Percentiles rank a stretch among this genome's conserved stretches.
These are phyloP conservation scores for Abramis brama DNA, from an alignment of 2,113 vertebrate genomes.

Conservation along the genomic window DNA sequence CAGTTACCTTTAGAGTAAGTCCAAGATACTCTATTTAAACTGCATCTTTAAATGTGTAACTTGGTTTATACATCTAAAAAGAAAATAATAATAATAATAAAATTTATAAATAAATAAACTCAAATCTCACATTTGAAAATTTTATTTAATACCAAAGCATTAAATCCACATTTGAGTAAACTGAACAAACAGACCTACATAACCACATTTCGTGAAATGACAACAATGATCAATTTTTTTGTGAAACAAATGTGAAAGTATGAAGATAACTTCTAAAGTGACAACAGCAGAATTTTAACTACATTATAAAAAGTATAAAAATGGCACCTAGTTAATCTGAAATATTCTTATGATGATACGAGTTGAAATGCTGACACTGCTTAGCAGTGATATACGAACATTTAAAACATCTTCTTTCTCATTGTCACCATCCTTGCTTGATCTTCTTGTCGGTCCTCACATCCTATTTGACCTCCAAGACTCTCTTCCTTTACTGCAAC, in stretches of 20 bases:
- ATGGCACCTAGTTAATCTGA: slow-evolving; percentile 63
- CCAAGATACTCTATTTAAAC: not conserved
- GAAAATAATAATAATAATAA: not conserved
- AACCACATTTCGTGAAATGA: not conserved
- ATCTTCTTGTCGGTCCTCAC: not conserved
- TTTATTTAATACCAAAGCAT: slow-evolving; percentile 24
- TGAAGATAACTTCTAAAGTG: slow-evolving; percentile 41
- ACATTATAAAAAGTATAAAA: slow-evolving; percentile 64
- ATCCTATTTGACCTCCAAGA: not conserved
- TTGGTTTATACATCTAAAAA: not conserved
- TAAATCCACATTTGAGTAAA: not conserved
- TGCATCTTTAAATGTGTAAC: not conserved
- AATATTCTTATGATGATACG: not conserved
- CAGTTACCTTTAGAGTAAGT: not conserved
- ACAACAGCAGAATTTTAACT: slow-evolving; percentile 25
- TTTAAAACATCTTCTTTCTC: not conserved
- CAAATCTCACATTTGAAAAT: not conserved
- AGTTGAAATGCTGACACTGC: slow-evolving; percentile 17
- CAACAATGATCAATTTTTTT: not conserved
- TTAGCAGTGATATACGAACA: slow-evolving; percentile 14
- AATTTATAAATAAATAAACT: not conserved
- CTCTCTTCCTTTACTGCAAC: not conserved
- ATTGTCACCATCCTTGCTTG: not conserved
- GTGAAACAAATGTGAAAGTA: slow-evolving; percentile 43
- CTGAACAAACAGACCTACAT: not conserved